Evolutionary conservation across 2,888 invertebrate species (phyloP).

Genomic region (Lithophane socia): DNA sequence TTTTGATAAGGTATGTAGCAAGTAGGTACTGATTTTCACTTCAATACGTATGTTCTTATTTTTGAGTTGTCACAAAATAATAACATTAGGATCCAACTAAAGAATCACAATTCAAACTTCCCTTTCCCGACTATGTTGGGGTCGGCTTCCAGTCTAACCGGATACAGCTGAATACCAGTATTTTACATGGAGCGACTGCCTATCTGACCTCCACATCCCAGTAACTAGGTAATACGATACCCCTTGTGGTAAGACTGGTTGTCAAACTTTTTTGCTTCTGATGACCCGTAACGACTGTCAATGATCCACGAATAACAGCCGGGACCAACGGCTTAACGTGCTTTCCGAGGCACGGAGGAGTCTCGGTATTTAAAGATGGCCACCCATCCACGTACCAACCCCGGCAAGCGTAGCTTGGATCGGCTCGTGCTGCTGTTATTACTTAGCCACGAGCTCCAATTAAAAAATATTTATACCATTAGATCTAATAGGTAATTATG

Average conservation of each 20-base stretch:
- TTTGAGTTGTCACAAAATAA: background rate
- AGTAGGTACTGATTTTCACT: constrained; percentile 4
- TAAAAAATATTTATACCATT: background rate
- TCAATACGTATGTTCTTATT: constrained; percentile 7
- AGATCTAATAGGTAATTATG: background rate
- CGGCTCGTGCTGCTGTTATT: no score
- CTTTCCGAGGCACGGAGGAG: no score
- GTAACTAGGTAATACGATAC: background rate
- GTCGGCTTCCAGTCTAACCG: background rate
- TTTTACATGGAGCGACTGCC: no score
- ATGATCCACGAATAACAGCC: no score
- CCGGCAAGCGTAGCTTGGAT: no score
- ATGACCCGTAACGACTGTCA: no score
- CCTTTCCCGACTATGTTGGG: no score
- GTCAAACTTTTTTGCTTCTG: no score
- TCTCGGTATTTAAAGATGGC: no score
- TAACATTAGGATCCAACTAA: background rate
- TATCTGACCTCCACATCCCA: background rate
- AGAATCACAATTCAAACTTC: no score
- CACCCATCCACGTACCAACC: no score
- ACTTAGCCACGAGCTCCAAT: background rate
- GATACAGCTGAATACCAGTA: background rate
- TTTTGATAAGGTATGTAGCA: constrained; percentile 18
- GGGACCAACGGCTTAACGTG: no score
- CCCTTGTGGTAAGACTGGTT: background rate